Evolutionary conservation across 2,888 invertebrate species (phyloP), one percentile per base, ranked within the genome.

Genomic region (Pammene fasciana): DNA sequence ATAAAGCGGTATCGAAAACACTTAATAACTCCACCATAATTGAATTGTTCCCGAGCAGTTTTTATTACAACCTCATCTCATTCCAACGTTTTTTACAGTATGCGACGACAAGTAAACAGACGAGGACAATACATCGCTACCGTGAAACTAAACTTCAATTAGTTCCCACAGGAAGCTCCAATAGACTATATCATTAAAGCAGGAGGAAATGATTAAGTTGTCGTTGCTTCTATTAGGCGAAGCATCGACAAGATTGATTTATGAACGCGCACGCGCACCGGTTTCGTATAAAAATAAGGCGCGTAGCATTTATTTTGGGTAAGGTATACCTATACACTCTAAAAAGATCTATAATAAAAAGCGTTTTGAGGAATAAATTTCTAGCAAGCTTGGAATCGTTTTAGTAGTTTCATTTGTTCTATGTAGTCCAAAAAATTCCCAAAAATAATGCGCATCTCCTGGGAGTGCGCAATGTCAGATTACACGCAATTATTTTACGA

Each of bases 151-250:
- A 52, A 34, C 56, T 56, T 70, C 64, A 67, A 72, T 68, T 71
- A 71, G 57, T 70, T 74, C 71, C 67, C 68, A 72, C 74, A 72
- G 75, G 75, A 75, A 73, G 70, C 67, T 65, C 46, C 65, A 70
- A 72, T 70, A 72, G 68, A 66, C 56, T 56, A 61, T 34, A 56
- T 59, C 46, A 65, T 71, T 70, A 83, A 81, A 84, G 82, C 78
- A 79, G 83, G 82, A 86, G 90, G 89, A 91, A 90, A 86, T 89
- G 86, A 90, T 91, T 88, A 91, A 90, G 81, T 87, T 90, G 90
- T 91, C 91, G 82, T 79, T 83, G 79, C 75, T 77, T 78, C 84
- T 85, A 87, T 89, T 84, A 86, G 80, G 77, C 81, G 83, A 81
- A 79, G 80, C 83, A 84, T 84, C 82, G 84, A 84, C 81, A 79